Evolutionary conservation across 2,113 vertebrate species (phyloP).

Genomic region (Caloenas nicobarica): DNA sequence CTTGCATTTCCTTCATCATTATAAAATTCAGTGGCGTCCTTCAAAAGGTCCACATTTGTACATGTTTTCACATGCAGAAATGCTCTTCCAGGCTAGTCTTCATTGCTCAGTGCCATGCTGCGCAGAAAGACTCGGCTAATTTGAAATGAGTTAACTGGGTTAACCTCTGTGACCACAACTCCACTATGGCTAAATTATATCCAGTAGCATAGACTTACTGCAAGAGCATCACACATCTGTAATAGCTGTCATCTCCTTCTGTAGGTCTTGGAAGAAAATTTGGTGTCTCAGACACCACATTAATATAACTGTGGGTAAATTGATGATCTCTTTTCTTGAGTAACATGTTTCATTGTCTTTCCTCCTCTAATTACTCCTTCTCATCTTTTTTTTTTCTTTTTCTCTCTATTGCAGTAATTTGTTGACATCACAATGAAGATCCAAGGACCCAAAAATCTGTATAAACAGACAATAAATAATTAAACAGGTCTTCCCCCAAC

Average conservation of each 20-base stretch:
- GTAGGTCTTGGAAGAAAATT: background rate
- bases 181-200: slow-evolving; percentile 36
- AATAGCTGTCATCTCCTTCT: slow-evolving; percentile 47
- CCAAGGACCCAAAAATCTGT: background rate
- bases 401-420: background rate
- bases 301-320: slow-evolving; percentile 6
- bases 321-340: slow-evolving; percentile 15
- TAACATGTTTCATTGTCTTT: slow-evolving; percentile 26
- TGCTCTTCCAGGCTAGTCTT: background rate
- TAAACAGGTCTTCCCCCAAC: background rate
- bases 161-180: slow-evolving; percentile 56
- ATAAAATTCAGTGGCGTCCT: background rate
- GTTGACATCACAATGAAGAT: background rate
- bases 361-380: background rate
- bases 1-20: background rate
- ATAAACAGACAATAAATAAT: background rate
- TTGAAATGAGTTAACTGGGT: slow-evolving; percentile 50
- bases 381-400: background rate
- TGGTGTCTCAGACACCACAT: slow-evolving; percentile 10
- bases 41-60: background rate
- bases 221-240: slow-evolving; percentile 1
- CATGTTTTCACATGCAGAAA: background rate
- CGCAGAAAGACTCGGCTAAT: slow-evolving; percentile 30
- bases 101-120: background rate
- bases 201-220: slow-evolving; percentile 18